These are phyloP conservation scores for Penaeus monodon DNA, from an alignment of 2,888 invertebrate genomes.

Conservation along the genomic window DNA sequence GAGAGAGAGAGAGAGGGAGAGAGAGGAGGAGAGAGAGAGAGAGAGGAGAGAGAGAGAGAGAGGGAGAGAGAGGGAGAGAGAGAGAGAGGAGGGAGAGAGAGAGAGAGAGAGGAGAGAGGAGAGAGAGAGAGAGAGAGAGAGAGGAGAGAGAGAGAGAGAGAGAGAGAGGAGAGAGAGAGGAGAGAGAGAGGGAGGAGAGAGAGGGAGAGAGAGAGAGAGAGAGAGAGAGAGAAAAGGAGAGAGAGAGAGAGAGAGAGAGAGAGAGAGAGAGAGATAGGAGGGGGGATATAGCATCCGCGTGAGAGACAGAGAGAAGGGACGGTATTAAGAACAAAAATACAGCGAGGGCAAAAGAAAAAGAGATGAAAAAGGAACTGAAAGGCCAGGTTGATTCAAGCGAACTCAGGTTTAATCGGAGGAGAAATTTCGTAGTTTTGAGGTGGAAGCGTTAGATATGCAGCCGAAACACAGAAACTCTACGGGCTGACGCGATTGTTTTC, in stretches of 20 bases:
- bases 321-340: no score
- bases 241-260: slow-evolving; percentile 12
- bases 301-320: no score
- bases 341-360: no score
- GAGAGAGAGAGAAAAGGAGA: slow-evolving; percentile 3
- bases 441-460: no score
- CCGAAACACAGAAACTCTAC: no score
- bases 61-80: background rate
- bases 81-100: background rate
- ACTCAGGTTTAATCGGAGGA: no score
- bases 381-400: no score
- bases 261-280: background rate
- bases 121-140: background rate
- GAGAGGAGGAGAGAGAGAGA: background rate
- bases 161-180: background rate
- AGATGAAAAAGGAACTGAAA: no score
- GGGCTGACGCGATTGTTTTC: no score
- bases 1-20: background rate
- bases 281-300: no score
- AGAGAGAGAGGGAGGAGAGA: background rate
- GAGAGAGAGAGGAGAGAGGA: background rate
- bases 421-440: no score
- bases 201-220: background rate
- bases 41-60: background rate
- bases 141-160: background rate